phyloP scores from a whole-genome alignment of 1,140 invertebrate genomes.

The Drosophila setifemur region DNA sequence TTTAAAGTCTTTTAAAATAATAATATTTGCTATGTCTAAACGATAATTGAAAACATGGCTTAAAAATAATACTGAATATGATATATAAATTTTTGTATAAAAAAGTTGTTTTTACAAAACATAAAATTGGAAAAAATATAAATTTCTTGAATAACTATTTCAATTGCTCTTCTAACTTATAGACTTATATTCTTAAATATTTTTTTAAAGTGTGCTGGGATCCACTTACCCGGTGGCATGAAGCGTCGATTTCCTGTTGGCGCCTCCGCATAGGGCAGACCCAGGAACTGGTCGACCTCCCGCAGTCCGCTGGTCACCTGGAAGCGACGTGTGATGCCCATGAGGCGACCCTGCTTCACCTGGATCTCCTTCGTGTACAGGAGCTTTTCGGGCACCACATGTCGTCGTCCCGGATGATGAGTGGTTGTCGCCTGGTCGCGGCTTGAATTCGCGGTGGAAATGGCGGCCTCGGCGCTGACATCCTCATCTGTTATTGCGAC shows the following conservation, averaged over 20 bases:
- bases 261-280: conserved; percentile 96
- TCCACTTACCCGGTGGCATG: conserved; percentile 89
- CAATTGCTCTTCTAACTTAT: too few relatives aligned
- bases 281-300: conserved; percentile 86
- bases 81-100: too few relatives aligned
- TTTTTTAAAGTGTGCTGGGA: not conserved
- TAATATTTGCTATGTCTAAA: too few relatives aligned
- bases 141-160: too few relatives aligned
- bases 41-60: too few relatives aligned
- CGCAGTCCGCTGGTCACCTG: conserved; percentile 83
- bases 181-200: too few relatives aligned
- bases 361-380: conserved; percentile 83
- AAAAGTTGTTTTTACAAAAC: too few relatives aligned
- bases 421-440: conserved; percentile 32
- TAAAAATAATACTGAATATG: too few relatives aligned
- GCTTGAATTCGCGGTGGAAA: conserved; percentile 25
- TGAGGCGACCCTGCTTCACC: conserved; percentile 84
- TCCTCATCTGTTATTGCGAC: conserved; percentile 4
- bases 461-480: conserved; percentile 25
- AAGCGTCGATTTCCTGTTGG: conserved; percentile 91
- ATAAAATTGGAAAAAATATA: too few relatives aligned
- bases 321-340: conserved; percentile 85
- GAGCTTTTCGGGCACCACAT: conserved; percentile 77
- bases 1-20: too few relatives aligned
- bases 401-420: conserved; percentile 70